Conservation (phyloP, 2,888 invertebrate species). For the Chymomyza fuscimana region DNA sequence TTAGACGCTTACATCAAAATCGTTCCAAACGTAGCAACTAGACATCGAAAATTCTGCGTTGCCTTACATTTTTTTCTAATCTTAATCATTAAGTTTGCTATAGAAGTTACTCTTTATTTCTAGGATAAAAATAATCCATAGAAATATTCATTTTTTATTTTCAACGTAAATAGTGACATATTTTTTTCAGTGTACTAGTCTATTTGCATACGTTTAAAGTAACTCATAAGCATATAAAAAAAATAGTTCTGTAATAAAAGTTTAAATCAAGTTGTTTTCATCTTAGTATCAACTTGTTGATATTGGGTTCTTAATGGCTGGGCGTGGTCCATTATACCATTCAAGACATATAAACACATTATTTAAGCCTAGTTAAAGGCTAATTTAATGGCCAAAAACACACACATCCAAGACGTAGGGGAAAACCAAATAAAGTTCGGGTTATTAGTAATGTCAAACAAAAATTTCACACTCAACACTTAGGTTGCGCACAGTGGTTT, state of each 20-base stretch:
- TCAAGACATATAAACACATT: neutral
- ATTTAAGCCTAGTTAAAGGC: neutral
- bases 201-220: neutral
- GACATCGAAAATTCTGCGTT: too few species aligned
- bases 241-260: constrained; percentile 11
- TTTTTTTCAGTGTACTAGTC: neutral
- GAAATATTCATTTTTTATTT: too few species aligned
- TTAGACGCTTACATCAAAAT: too few species aligned
- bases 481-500: neutral
- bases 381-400: neutral
- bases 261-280: neutral
- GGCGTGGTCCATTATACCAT: neutral
- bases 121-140: too few species aligned
- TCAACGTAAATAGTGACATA: too few species aligned
- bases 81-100: too few species aligned
- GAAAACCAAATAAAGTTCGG: neutral
- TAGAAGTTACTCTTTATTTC: too few species aligned
- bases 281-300: constrained; percentile 7
- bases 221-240: neutral
- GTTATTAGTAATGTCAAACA: constrained; percentile 11
- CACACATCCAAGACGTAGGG: neutral
- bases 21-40: too few species aligned
- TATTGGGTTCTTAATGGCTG: neutral
- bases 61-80: too few species aligned
- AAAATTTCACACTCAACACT: constrained; percentile 21